Evolutionary conservation across 2,113 vertebrate species (phyloP), one percentile per base, ranked within the genome.

Genomic region (Cheirogaleus medius): DNA sequence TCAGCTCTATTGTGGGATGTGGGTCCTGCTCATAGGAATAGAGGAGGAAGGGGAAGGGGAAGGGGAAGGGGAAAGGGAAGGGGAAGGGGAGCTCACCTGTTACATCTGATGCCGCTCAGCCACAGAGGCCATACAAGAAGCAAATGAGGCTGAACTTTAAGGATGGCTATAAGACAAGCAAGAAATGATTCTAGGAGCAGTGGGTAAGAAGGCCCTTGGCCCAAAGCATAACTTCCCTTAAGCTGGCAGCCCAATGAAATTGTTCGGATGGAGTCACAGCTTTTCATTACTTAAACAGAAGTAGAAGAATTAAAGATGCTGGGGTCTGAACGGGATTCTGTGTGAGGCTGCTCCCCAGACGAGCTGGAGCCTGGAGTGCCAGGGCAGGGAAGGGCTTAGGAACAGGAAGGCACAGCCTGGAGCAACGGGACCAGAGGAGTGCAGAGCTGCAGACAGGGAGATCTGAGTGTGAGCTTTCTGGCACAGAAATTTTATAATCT

Each of bases 101-200:
- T 21, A 11, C 9, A 5, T 58, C 7, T 20, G 47, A 89, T 1
- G 0, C n/a, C 27, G 52, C n/a, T 92, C 83, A 52, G 4, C 13
- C 27, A 42, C 29, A 73, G 34, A 25, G 15, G 20, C 2, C 37
- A 15, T 7, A 54, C 23, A 29, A 42, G 63, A 32, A 68, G 47
- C 20, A 47, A 58, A 71, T 47, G 15, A 77, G 8, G n/a, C 7
- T 42, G 25, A 68, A 47, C 27, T 44, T 44, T 32, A 37, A 52
- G 63, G 34, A 37, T 11, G 23, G 1, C 1, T 21, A 1, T 29
- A 32, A 37, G 49, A 4, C 1, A 6, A 32, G 7, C 0, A 9
- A 42, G 9, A 23, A 42, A n/a, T 14, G 21, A 78, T 12, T 86
- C 73, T 34, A 54, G 49, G 23, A 77, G 52, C 3, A 64, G 29